Evolutionary conservation across 2,888 invertebrate genomes (phyloP).

Genomic region (Eupithecia dodoneata): DNA sequence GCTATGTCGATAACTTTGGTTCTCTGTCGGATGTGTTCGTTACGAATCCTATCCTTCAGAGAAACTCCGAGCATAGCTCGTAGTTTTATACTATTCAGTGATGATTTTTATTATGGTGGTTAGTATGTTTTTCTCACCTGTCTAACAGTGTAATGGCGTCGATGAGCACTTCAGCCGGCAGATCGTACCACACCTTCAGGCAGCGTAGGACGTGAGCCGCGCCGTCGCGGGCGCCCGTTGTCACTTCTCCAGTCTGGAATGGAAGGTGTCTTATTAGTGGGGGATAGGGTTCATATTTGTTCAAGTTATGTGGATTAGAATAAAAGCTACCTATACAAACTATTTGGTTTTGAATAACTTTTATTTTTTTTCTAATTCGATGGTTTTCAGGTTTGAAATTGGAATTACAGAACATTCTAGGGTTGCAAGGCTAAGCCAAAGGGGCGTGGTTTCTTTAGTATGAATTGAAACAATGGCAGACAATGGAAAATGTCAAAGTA

Average conservation of each 20-base stretch:
- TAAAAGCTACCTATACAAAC: neutral
- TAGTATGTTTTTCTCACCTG: slow-evolving; percentile 60
- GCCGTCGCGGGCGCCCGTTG: slow-evolving; percentile 90
- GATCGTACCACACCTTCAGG: slow-evolving; percentile 93
- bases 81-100: no score
- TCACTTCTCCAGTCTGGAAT: slow-evolving; percentile 87
- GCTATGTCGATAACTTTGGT: no score
- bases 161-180: slow-evolving; percentile 91
- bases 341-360: neutral
- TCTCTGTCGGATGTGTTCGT: no score
- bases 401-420: neutral
- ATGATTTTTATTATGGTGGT: no score
- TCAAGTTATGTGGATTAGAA: no score
- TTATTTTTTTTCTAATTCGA: neutral
- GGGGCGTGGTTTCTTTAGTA: neutral
- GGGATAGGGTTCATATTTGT: neutral
- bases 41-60: no score
- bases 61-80: no score
- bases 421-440: neutral
- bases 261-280: neutral
- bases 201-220: slow-evolving; percentile 92
- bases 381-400: neutral
- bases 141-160: slow-evolving; percentile 91
- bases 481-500: no score
- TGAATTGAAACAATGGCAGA: neutral